phyloP scores from a whole-genome alignment of 2,797 vertebrate species.

The Leuciscus waleckii region DNA sequence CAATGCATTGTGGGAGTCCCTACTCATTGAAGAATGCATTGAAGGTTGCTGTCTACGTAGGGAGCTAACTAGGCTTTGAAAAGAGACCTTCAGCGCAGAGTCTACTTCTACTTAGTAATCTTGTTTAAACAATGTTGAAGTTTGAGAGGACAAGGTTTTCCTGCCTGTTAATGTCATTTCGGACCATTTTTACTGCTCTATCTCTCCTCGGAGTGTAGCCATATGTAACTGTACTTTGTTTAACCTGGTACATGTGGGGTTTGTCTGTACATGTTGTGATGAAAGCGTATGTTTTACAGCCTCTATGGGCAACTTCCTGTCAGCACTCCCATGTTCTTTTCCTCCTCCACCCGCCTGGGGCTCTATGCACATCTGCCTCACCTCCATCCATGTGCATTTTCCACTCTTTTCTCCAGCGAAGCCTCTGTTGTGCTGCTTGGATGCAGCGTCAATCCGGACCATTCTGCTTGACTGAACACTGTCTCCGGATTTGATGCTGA shows the following conservation, averaged over 20 bases:
- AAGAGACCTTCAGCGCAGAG: background rate
- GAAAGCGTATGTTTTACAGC: conserved; percentile 54
- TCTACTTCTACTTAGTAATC: conserved; percentile 18
- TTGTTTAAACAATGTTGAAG: conserved; percentile 43
- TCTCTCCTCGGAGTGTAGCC: conserved; percentile 5
- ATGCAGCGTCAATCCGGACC: background rate
- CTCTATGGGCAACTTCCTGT: conserved; percentile 47
- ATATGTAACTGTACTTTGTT: conserved; percentile 35
- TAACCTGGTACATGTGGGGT: conserved; percentile 46
- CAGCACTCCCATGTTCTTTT: conserved; percentile 47
- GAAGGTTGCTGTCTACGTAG: background rate
- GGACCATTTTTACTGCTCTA: conserved; percentile 13
- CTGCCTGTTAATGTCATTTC: conserved; percentile 57
- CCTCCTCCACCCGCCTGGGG: conserved; percentile 21
- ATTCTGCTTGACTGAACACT: conserved; percentile 9
- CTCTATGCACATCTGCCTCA: conserved; percentile 19
- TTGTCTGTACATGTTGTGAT: conserved; percentile 57
- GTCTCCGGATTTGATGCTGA: conserved; percentile 19
- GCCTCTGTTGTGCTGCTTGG: background rate
- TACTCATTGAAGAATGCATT: background rate
- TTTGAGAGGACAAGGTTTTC: conserved; percentile 18
- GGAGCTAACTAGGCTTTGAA: background rate
- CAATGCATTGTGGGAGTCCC: background rate
- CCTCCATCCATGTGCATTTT: conserved; percentile 37
- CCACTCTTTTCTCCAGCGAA: conserved; percentile 11